These are phyloP conservation scores for Onychomys arenicola DNA, from an alignment of 2,797 vertebrate genomes.

Conservation along the genomic window DNA sequence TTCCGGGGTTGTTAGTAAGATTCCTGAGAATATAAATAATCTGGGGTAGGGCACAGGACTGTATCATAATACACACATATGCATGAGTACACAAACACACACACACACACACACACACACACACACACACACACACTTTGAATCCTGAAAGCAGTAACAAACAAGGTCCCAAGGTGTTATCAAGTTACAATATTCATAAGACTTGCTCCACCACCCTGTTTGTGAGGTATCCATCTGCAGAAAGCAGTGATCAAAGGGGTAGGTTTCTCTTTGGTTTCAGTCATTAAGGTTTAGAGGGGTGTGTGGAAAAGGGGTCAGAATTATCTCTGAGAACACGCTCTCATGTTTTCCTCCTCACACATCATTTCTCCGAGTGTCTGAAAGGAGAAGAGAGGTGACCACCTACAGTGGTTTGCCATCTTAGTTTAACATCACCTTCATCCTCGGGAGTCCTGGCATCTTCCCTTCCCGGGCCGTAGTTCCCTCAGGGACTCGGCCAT, in stretches of 20 bases:
- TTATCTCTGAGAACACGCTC: background rate
- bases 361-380: background rate
- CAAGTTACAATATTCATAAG: background rate
- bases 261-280: background rate
- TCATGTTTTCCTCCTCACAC: background rate
- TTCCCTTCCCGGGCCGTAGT: background rate
- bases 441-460: background rate
- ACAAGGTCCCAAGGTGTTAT: background rate
- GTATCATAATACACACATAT: background rate
- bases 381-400: background rate
- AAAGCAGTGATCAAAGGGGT: background rate
- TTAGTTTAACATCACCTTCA: background rate
- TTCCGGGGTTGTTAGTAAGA: background rate
- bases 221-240: background rate
- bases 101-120: background rate
- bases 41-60: background rate
- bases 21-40: constrained; percentile 41
- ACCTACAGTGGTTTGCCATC: background rate
- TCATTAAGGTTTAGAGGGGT: background rate
- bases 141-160: background rate
- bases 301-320: background rate
- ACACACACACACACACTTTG: background rate
- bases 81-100: background rate
- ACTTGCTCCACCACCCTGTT: background rate
- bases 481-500: background rate